Conservation (phyloP, 2,113 vertebrate genomes). For the Hemibagrus wyckioides region DNA sequence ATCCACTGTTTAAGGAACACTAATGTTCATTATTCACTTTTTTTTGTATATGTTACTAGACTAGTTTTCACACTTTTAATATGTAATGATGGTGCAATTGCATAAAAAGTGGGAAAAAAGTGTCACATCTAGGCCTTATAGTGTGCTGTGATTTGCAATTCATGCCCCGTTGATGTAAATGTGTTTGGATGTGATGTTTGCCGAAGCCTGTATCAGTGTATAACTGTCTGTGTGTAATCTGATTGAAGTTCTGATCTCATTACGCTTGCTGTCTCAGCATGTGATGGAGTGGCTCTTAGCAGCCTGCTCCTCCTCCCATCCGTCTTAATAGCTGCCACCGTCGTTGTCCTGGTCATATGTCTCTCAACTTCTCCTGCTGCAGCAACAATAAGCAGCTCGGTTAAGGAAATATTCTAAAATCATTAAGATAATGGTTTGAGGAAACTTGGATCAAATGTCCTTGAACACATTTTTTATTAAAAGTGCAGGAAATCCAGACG, state of each 20-base stretch:
- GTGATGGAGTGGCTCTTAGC: conserved; percentile 35
- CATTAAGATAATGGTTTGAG: conserved; percentile 10
- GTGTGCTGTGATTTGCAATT: background rate
- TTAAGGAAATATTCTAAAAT: background rate
- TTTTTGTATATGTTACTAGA: background rate
- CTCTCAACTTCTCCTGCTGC: background rate
- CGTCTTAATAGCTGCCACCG: conserved; percentile 32
- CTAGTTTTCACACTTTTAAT: background rate
- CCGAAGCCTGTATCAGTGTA: background rate
- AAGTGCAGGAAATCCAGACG: background rate
- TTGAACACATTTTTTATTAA: background rate
- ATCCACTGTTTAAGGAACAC: background rate
- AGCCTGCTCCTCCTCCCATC: conserved; percentile 12
- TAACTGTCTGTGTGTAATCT: conserved; percentile 25
- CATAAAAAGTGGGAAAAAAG: background rate
- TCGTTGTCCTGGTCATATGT: background rate
- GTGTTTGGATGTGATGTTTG: background rate
- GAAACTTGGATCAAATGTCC: background rate
- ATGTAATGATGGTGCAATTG: background rate
- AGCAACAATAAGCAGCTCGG: background rate
- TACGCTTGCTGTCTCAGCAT: background rate
- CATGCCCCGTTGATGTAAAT: background rate
- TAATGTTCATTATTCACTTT: background rate
- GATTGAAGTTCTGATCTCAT: conserved; percentile 40
- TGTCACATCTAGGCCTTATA: background rate